Base-by-base conservation (phyloP, 2,888 invertebrate species). In the Empis stercorea region DNA sequence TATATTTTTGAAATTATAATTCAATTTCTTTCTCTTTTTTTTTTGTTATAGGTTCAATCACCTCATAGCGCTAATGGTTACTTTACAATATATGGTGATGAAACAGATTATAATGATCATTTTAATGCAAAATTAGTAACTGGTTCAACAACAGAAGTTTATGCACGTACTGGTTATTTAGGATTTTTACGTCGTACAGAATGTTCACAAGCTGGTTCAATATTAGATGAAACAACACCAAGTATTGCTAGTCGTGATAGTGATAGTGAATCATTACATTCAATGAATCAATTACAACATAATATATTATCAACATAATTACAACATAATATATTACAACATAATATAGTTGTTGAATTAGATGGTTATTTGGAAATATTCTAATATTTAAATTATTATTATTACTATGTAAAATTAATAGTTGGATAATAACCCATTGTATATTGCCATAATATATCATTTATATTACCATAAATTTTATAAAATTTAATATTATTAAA, bases 11-110 rank as follows among this genome's bases (percentile, higher is more conserved):
- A 48, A 11, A n/a, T n/a, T n/a, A 38, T 20, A 3, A 17, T 39
- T 23, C 7, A 23, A 30, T 39, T 20, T 32, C 1, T 32, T 15
- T 7, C 37, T 4, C 23, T 4, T 9, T 23, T 30, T 39, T 45
- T 39, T 37, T 1, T 30, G 14, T 30, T 42, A 3, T 45, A 68
- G 68, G 68, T 68, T 10, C 92, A 93, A 68, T 87, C 94, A 48
- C 84, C 91, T 2, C 96, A 97, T 71, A 96, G 89, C 63, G 94
- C 97, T 1, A 92, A 91, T 64, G 97, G 97, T 1, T 99, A 97
- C 67, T 97, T 93, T 68, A 95, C 94, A 2, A 93, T 96, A 55
- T 97, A 94, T 61, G 96, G 95, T 0, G 96, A 97, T 61, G 95
- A 95, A 62, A 85, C 82, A 53, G 88, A 89, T 60, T 89, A 89